Evolutionary conservation across 2,113 vertebrate species (phyloP).

Genomic region (Daboia siamensis): DNA sequence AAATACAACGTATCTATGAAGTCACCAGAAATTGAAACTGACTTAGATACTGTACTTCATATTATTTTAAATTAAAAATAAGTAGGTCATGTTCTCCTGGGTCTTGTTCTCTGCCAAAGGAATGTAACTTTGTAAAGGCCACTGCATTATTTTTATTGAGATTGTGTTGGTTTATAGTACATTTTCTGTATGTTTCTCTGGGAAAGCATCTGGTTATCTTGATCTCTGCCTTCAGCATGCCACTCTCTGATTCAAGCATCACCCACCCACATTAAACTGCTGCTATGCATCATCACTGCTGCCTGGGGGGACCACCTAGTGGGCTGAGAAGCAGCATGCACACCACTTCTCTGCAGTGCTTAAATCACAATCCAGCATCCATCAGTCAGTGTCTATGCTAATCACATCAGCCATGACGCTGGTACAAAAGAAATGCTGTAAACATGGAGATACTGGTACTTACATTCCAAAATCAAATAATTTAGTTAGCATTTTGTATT

Average conservation of each 20-base stretch:
- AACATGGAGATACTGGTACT: not conserved
- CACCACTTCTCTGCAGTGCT: slow-evolving; percentile 16
- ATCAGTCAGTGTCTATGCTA: slow-evolving; percentile 8
- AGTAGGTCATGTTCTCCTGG: not conserved
- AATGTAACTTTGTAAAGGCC: not conserved
- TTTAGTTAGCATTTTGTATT: slow-evolving; percentile 13
- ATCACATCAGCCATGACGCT: not conserved
- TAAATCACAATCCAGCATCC: slow-evolving; percentile 32
- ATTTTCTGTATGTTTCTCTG: not conserved
- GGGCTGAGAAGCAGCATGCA: slow-evolving; percentile 57
- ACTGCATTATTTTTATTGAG: not conserved
- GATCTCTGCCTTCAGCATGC: slow-evolving; percentile 65
- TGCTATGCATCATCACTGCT: slow-evolving; percentile 56
- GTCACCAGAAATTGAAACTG: not conserved
- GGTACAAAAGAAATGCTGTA: slow-evolving; percentile 18
- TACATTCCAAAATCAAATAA: not conserved
- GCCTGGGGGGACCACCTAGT: slow-evolving; percentile 66
- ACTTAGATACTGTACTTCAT: not conserved
- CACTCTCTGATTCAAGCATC: slow-evolving; percentile 56
- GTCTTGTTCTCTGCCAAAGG: not conserved
- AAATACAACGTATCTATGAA: not conserved
- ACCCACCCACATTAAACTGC: slow-evolving; percentile 48
- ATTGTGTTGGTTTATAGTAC: not conserved
- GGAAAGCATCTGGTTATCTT: slow-evolving; percentile 50
- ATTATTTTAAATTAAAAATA: not conserved